Evolutionary conservation across 2,113 vertebrate species (phyloP).

Genomic region (Xiphorhynchus elegans): DNA sequence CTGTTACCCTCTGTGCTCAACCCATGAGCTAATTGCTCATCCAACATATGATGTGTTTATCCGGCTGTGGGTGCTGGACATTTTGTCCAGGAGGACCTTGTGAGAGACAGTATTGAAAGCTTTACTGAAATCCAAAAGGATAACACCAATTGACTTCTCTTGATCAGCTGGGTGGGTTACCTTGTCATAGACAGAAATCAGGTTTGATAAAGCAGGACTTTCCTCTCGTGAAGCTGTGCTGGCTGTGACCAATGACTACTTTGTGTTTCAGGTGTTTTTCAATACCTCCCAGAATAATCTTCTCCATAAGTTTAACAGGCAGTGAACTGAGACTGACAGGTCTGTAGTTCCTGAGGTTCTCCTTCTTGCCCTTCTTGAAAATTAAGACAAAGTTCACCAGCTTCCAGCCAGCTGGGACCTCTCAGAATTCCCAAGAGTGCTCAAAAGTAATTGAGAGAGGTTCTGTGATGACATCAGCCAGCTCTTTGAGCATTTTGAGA

Average conservation of each 20-base stretch:
- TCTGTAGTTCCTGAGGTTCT: neutral
- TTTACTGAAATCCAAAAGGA: neutral
- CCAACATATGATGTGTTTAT: no score
- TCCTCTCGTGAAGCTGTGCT: neutral
- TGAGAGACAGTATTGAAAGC: neutral
- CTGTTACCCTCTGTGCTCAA: neutral
- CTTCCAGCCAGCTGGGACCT: neutral
- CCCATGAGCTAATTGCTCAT: neutral
- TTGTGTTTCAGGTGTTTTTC: neutral
- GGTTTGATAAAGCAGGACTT: neutral
- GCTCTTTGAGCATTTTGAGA: neutral
- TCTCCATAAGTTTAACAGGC: neutral
- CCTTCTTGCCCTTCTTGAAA: neutral
- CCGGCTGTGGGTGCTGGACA: neutral
- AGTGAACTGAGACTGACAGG: neutral
- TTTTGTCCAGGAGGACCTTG: neutral
- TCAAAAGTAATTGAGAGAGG: neutral
- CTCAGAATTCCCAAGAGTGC: neutral
- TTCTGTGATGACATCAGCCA: neutral
- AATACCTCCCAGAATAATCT: neutral
- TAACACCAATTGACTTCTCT: neutral
- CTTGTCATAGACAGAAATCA: neutral
- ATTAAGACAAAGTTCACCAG: neutral
- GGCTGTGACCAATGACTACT: neutral
- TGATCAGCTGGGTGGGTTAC: neutral